Evolutionary conservation across 1,140 invertebrate genomes (phyloP).

Genomic region (Trialeurodes vaporariorum): DNA sequence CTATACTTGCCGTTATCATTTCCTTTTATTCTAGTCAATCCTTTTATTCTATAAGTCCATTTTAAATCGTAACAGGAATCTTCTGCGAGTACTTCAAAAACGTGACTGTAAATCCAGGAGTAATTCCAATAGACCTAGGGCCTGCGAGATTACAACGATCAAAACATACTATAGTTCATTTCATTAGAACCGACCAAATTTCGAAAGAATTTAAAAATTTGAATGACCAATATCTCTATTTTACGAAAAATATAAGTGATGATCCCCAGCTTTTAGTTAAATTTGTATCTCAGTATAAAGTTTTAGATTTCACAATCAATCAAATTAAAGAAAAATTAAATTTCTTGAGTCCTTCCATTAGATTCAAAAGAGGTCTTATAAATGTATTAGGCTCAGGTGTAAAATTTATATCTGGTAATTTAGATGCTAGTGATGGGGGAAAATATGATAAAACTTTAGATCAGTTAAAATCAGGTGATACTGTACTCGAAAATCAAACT

Average conservation of each 20-base stretch:
- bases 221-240: too few relatives aligned
- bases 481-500: neutral
- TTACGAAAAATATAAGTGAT: too few relatives aligned
- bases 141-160: conserved; percentile 2
- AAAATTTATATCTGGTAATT: conserved; percentile 7
- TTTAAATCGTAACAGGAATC: too few relatives aligned
- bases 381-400: neutral
- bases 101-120: neutral
- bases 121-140: conserved; percentile 3
- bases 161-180: neutral
- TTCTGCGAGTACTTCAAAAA: neutral
- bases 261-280: too few relatives aligned
- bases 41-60: too few relatives aligned
- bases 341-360: neutral
- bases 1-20: too few relatives aligned
- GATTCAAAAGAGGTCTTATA: neutral
- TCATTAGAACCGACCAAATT: neutral
- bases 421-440: neutral
- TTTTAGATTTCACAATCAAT: too few relatives aligned
- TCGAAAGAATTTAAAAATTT: neutral
- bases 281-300: too few relatives aligned
- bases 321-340: too few relatives aligned
- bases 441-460: neutral
- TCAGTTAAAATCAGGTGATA: neutral
- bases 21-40: too few relatives aligned